A percentile compares a stretch with the other conserved stretches of the same genome.
Conservation (phyloP, 2,888 invertebrate species). For the Pseudococcus viburni region DNA sequence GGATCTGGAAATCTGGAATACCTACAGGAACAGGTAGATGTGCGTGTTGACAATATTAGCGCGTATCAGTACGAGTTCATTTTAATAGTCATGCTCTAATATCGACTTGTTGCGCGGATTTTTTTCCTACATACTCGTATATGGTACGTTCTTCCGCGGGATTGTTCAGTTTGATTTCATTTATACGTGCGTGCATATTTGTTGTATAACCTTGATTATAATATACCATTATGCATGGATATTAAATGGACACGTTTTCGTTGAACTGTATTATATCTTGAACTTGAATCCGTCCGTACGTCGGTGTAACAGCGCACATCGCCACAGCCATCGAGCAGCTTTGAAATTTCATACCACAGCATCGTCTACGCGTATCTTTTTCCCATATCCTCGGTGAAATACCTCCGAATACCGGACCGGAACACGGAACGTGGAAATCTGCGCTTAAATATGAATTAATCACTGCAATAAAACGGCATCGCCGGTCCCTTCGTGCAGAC, state of each 20-base stretch:
- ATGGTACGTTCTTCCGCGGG: background rate
- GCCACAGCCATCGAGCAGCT: background rate
- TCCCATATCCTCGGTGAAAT: background rate
- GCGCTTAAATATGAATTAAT: constrained; percentile 7
- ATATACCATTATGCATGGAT: constrained; percentile 41
- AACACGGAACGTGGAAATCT: constrained; percentile 14
- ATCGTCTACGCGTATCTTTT: background rate
- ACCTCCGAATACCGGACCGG: background rate
- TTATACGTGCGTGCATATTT: constrained; percentile 44
- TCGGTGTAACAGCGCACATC: too few species aligned
- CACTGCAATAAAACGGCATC: constrained; percentile 5
- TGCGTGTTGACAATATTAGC: constrained; percentile 41
- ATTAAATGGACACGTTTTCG: constrained; percentile 47
- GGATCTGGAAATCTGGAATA: background rate
- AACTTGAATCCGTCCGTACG: constrained; percentile 16
- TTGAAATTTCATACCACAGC: background rate
- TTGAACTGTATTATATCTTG: constrained; percentile 43
- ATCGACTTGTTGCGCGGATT: background rate
- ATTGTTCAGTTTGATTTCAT: constrained; percentile 35
- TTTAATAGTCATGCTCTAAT: constrained; percentile 44
- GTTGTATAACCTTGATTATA: constrained; percentile 33
- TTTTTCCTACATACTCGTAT: background rate
- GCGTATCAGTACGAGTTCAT: background rate
- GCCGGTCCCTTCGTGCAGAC: too few species aligned
- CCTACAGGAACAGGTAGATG: too few species aligned